These are phyloP conservation scores for Pungitius pungitius DNA, from an alignment of 2,113 vertebrate species.

Conservation along the genomic window DNA sequence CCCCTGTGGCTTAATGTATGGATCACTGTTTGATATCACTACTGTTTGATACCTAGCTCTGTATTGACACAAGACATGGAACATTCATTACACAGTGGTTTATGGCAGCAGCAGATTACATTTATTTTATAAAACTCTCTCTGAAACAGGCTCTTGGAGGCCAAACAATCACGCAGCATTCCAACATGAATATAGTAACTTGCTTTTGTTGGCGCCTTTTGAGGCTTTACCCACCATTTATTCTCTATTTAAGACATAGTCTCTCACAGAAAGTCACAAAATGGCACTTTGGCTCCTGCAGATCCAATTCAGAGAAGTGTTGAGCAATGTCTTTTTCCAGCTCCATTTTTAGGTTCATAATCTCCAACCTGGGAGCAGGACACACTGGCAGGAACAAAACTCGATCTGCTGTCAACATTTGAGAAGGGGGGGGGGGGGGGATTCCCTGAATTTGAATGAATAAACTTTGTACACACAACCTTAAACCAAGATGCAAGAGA, in stretches of 20 bases:
- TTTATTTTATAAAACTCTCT: neutral
- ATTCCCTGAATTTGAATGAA: slow-evolving; percentile 27
- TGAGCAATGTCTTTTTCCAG: slow-evolving; percentile 46
- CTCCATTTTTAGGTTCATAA: slow-evolving; percentile 50
- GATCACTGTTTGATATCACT: too few species aligned
- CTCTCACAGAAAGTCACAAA: slow-evolving; percentile 18
- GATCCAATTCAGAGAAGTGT: slow-evolving; percentile 42
- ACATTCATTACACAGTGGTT: neutral
- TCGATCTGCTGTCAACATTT: slow-evolving; percentile 13
- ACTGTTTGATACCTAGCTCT: neutral
- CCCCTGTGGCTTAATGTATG: too few species aligned
- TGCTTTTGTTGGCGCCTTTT: neutral
- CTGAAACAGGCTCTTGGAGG: neutral
- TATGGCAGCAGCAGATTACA: neutral
- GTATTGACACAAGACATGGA: neutral
- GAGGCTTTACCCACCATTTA: slow-evolving; percentile 32
- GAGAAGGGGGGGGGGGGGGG: slow-evolving; percentile 2
- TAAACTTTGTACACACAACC: slow-evolving; percentile 17
- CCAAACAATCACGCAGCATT: neutral
- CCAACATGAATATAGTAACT: neutral
- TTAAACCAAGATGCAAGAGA: slow-evolving; percentile 4
- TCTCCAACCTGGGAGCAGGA: slow-evolving; percentile 43
- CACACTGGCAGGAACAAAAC: slow-evolving; percentile 34
- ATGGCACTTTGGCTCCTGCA: slow-evolving; percentile 26
- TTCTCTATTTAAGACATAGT: slow-evolving; percentile 20